Evolutionary conservation across 2,888 invertebrate genomes (phyloP).

Genomic region (Erannis defoliaria): DNA sequence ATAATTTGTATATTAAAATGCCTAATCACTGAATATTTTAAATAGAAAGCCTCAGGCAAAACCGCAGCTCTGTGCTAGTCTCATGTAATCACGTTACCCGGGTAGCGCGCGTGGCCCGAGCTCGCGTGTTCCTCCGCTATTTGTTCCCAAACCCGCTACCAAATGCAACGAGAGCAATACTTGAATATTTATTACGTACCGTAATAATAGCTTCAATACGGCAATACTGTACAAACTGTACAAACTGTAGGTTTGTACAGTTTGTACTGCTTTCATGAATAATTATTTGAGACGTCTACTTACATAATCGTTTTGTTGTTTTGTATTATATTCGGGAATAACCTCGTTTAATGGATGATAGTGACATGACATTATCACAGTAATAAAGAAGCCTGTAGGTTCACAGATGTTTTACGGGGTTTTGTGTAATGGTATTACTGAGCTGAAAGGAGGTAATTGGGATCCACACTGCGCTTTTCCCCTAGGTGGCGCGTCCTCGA

Average conservation of each 20-base stretch:
- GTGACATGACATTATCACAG: no score
- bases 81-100: slow-evolving; percentile 12
- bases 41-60: background rate
- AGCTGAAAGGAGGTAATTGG: no score
- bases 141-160: slow-evolving; percentile 16
- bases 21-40: no score
- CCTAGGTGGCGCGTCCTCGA: no score
- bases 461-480: no score
- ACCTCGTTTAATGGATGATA: no score
- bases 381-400: no score
- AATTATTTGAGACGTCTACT: slow-evolving; percentile 3
- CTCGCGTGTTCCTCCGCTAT: slow-evolving; percentile 22
- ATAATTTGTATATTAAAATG: no score
- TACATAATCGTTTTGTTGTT: background rate
- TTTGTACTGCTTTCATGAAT: slow-evolving; percentile 9
- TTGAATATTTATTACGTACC: slow-evolving; percentile 25
- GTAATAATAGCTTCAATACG: slow-evolving; percentile 18
- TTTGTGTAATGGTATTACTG: no score
- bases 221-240: slow-evolving; percentile 10
- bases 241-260: no score
- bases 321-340: no score
- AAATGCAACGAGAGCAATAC: slow-evolving; percentile 22
- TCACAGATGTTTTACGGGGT: no score
- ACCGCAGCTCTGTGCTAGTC: background rate
- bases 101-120: slow-evolving; percentile 9